Percentiles rank a stretch among this genome's conserved stretches.
Evolutionary conservation across 2,797 vertebrate genomes (phyloP).

Genomic region (Pelobates cultripes): DNA sequence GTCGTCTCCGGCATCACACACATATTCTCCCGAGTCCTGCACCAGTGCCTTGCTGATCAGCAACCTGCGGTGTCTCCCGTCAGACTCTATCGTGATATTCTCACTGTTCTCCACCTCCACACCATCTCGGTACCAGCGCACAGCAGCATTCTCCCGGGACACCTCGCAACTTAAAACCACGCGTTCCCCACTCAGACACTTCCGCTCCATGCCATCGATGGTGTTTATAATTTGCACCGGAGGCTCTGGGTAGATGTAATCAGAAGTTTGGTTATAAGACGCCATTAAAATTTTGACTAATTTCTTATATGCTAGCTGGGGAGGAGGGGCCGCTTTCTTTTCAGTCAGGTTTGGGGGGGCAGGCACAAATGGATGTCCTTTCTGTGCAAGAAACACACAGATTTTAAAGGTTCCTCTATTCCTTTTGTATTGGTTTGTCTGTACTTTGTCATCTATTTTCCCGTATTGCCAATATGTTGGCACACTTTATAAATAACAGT

Average conservation of each 20-base stretch:
- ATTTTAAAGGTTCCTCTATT: too few relatives aligned
- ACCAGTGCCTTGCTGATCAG: conserved; percentile 77
- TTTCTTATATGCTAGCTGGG: too few relatives aligned
- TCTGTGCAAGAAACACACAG: too few relatives aligned
- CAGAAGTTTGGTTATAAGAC: not conserved
- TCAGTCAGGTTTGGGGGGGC: too few relatives aligned
- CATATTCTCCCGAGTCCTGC: conserved; percentile 87
- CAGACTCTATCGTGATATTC: conserved; percentile 77
- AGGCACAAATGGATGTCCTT: too few relatives aligned
- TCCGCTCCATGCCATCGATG: conserved; percentile 83
- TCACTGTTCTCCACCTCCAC: conserved; percentile 82
- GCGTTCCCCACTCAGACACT: conserved; percentile 77
- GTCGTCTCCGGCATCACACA: conserved; percentile 87
- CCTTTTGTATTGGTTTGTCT: too few relatives aligned
- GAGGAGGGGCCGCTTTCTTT: too few relatives aligned
- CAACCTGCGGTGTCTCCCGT: conserved; percentile 78
- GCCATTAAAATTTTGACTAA: too few relatives aligned
- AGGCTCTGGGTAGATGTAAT: conserved; percentile 72
- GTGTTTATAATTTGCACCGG: conserved; percentile 84
- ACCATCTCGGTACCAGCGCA: conserved; percentile 90
- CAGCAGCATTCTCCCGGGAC: conserved; percentile 74
- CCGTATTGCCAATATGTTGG: too few relatives aligned
- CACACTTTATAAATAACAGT: too few relatives aligned
- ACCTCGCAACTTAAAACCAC: conserved; percentile 89
- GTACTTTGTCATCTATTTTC: too few relatives aligned